Evolutionary conservation across 2,888 invertebrate genomes (phyloP).

Genomic region (Lasius fuliginosus): DNA sequence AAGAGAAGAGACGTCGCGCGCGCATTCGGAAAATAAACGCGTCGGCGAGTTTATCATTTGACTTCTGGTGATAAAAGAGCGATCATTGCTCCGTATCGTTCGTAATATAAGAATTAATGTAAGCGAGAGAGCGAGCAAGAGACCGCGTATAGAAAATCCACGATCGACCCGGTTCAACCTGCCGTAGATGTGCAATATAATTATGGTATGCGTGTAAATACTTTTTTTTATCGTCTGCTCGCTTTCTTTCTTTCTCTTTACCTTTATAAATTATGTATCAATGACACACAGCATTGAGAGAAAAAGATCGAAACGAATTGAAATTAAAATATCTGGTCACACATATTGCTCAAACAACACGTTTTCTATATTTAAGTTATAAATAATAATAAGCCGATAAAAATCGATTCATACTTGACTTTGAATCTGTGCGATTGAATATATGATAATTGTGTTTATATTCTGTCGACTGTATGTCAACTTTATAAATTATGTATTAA

Average conservation of each 20-base stretch:
- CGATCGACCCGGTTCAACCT: conserved; percentile 49
- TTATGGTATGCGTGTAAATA: not conserved
- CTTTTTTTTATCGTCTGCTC: not conserved
- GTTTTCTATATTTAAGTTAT: not conserved
- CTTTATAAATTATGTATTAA: conserved; percentile 32
- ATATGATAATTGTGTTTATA: conserved; percentile 25
- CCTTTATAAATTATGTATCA: not conserved
- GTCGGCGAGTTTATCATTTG: conserved; percentile 75
- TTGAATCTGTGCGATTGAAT: conserved; percentile 12
- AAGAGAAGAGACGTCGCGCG: conserved; percentile 30
- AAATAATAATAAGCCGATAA: conserved; percentile 7
- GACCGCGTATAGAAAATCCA: conserved; percentile 58
- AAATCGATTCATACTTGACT: not conserved
- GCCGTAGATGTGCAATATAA: conserved; percentile 2
- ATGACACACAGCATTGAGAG: not conserved
- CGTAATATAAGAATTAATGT: conserved; percentile 67
- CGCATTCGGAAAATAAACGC: conserved; percentile 70
- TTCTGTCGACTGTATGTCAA: not conserved
- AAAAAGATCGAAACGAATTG: not conserved
- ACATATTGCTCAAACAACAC: not conserved
- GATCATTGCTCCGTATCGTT: conserved; percentile 74
- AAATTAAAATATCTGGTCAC: not conserved
- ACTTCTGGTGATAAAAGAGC: conserved; percentile 74
- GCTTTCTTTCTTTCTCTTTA: not conserved
- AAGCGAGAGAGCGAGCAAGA: conserved; percentile 45